Evolutionary conservation across 2,797 vertebrate genomes (phyloP), one percentile per base, ranked within the genome.

Genomic region (Pogonophryne albipinna): DNA sequence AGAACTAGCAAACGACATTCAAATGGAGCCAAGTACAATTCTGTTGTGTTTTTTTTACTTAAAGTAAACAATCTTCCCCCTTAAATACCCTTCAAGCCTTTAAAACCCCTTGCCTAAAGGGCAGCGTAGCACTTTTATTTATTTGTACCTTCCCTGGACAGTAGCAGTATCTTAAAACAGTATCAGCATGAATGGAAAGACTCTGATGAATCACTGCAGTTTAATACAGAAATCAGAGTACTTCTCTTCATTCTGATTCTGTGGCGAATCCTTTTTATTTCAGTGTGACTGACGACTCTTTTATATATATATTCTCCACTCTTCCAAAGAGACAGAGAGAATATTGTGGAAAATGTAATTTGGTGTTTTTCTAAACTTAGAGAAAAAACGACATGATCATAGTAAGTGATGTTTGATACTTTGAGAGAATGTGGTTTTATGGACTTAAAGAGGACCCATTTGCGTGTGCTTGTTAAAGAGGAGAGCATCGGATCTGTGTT

Each of bases 101-200:
- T 86, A 80, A 85, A 83, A 83, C 53, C 78, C 84, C 83, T 84
- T 76, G 85, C 90, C 88, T 75, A 60, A 74, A 80, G 66, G 83
- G 88, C 89, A 83, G 61, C 34, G 88, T 93, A 93, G 92, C 93
- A 94, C 92, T 93, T 93, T 93, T 90, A 89, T 92, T 93, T 88
- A 87, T 92, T 90, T 85, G 44, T 87, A 87, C 68, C 80, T 66
- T 83, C 72, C 82, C 73, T 68, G 66, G 56, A 85, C 82, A 90
- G 87, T 92, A 92, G 85, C 83, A 87, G 80, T 67, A 75, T 53
- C 49, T 75, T 77, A 56, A 80, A 53, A 44, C 44, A 68, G 82
- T 59, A 65, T 85, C 79, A 65, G 77, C 65, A 84, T 62, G 45
- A 14, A 69, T 3, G 60, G 85, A 80, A 65, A 19, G n/a, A 76